These are phyloP conservation scores for Potorous gilbertii DNA, from an alignment of 2,797 vertebrate genomes.

Conservation along the genomic window DNA sequence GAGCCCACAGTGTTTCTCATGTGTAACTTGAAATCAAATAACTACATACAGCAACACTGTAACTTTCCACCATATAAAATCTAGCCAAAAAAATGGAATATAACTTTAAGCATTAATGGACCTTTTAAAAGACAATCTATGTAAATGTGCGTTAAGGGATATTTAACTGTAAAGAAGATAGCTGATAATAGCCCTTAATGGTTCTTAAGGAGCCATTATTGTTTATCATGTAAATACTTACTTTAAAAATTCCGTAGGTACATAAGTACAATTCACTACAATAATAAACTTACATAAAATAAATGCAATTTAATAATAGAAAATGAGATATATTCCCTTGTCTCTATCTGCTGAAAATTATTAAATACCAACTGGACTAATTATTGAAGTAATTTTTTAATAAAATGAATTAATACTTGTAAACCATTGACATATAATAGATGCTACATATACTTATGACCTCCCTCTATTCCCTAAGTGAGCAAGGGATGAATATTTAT, in stretches of 20 bases:
- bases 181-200: slow-evolving; percentile 49
- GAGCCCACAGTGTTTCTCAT: not conserved
- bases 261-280: not conserved
- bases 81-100: slow-evolving; percentile 26
- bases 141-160: slow-evolving; percentile 38
- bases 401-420: no score
- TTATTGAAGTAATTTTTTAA: no score
- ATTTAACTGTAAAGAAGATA: slow-evolving; percentile 55
- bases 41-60: slow-evolving; percentile 39
- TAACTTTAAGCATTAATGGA: slow-evolving; percentile 58
- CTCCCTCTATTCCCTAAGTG: not conserved
- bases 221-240: slow-evolving; percentile 48
- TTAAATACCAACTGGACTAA: no score
- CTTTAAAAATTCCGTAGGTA: slow-evolving; percentile 41
- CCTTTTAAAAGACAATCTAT: slow-evolving; percentile 64
- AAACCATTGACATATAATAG: not conserved
- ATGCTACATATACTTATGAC: not conserved
- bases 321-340: not conserved
- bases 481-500: not conserved
- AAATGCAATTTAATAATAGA: not conserved
- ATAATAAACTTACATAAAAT: not conserved
- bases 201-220: slow-evolving; percentile 37
- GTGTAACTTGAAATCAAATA: slow-evolving; percentile 50
- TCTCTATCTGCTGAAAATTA: not conserved
- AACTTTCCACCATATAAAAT: slow-evolving; percentile 47